These are phyloP conservation scores for Gnathonemus echidnorhynchus DNA, from an alignment of 2,113 vertebrate species.

Conservation along the genomic window DNA sequence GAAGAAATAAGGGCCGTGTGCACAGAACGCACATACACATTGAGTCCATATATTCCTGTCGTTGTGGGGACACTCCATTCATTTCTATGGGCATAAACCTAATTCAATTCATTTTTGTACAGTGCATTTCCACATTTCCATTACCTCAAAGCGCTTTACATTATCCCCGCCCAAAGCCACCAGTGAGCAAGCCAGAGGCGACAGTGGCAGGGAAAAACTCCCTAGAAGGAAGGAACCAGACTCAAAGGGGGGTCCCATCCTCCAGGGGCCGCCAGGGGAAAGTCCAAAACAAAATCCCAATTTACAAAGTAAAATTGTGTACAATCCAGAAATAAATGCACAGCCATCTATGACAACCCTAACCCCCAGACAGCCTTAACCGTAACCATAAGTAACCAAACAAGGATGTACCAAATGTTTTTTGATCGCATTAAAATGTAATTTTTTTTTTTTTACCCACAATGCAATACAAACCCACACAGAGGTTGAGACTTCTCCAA, in stretches of 20 bases:
- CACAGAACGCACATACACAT: background rate
- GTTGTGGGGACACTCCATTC: background rate
- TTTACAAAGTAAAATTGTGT: background rate
- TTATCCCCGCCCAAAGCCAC: background rate
- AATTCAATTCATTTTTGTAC: background rate
- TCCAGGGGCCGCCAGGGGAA: background rate
- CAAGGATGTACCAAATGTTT: too few relatives aligned
- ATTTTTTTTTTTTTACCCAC: background rate
- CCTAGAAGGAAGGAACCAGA: too few relatives aligned
- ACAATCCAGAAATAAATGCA: background rate
- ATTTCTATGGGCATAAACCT: background rate
- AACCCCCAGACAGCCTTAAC: background rate
- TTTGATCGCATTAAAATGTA: background rate
- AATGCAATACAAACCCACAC: background rate
- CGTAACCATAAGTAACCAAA: background rate
- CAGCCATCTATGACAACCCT: background rate
- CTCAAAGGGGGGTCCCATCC: background rate
- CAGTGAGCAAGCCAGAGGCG: background rate
- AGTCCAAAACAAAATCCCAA: background rate
- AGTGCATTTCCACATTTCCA: background rate
- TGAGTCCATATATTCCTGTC: background rate
- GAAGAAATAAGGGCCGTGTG: background rate
- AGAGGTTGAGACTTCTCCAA: conserved; percentile 50
- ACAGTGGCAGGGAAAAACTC: background rate
- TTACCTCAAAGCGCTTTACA: background rate